phyloP scores from a whole-genome alignment of 2,797 vertebrate genomes.

The Acipenser transmontanus region DNA sequence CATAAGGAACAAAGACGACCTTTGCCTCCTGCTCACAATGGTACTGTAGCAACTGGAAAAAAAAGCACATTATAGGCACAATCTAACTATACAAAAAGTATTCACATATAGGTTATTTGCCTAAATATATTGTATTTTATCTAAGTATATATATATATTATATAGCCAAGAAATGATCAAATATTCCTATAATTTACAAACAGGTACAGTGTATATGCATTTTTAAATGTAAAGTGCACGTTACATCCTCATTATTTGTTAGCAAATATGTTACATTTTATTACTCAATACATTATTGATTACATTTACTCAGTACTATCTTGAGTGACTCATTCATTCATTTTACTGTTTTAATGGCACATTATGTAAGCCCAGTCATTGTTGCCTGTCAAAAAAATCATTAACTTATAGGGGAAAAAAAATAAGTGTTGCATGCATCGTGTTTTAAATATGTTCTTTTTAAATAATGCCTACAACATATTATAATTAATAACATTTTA shows the following conservation, averaged over 20 bases:
- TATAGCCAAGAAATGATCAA: neutral
- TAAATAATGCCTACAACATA: neutral
- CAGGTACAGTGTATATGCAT: neutral
- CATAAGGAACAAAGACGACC: neutral
- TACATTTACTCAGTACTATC: too few species aligned
- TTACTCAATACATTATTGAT: too few species aligned
- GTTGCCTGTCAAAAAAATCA: neutral
- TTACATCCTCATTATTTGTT: neutral
- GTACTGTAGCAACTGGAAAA: conserved; percentile 5
- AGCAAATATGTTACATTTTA: neutral
- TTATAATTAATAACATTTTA: neutral
- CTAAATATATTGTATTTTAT: neutral
- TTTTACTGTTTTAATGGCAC: too few species aligned
- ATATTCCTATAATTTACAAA: neutral
- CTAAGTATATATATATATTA: neutral
- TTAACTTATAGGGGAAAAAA: neutral
- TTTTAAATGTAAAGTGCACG: neutral
- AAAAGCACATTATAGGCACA: neutral
- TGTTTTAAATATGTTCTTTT: neutral
- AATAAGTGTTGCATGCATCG: neutral
- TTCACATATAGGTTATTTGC: neutral
- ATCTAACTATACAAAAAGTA: neutral
- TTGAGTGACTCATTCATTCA: too few species aligned
- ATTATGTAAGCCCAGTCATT: too few species aligned
- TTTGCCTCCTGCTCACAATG: neutral